Base-by-base conservation (phyloP, 2,797 vertebrate species). In the Antennarius maculatus region DNA sequence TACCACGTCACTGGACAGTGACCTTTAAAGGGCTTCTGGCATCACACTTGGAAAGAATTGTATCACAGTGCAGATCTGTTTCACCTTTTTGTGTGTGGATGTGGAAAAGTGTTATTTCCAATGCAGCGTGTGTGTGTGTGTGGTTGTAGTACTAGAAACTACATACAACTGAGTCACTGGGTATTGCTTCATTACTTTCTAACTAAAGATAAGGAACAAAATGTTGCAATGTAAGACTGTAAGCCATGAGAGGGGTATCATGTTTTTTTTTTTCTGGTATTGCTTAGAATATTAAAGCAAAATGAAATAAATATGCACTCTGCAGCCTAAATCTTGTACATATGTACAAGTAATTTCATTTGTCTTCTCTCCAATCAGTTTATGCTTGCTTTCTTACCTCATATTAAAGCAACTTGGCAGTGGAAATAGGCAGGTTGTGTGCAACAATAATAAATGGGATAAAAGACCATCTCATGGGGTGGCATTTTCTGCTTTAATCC, bases 41-140 rank as follows among this genome's bases (percentile, higher is more conserved):
- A 98, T 98, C 95, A 98, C 96, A 96, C 94, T 96, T 93, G 83
- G 89, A 93, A 96, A 93, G 23, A 89, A 92, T 96, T 95, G 95
- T 91, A 93, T 96, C 96, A 95, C 96, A 97, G 96, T 99, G 98
- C 96, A 99, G 96, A 95, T 94, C 92, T 78, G 54, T 72, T 84
- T 60, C 61, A 74, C 28, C 58, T 72, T 72, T 72, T 66, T 81
- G 55, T 78, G 60, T 85, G 71, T 82, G 72, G 52, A 67, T 74
- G 71, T 80, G 75, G 61, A 42, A 60, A 83, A 42, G 47, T 49
- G 48, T 65, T 55, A n/a, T 79, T 74, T 77, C 66, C 56, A 11
- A 63, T 82, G 79, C 73, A 72, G 68, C 53, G 80, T 77, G 68
- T 82, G 69, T 65, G 76, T 54, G 75, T 70, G 79, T 83, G 78